phyloP scores from a whole-genome alignment of 1,140 invertebrate species.

The Calephelis nemesis region DNA sequence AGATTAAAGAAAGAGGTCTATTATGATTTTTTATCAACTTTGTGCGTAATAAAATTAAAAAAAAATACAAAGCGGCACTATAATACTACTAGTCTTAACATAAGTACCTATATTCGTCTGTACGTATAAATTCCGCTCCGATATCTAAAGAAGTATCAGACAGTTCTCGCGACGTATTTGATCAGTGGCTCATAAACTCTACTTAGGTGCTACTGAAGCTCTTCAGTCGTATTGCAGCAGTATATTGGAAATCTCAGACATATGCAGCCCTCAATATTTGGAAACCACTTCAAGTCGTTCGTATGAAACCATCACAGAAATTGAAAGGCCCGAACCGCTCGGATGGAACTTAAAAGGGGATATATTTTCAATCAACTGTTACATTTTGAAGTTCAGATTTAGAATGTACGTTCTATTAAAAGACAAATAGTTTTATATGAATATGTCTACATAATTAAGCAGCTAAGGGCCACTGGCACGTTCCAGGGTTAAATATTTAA shows the following conservation, averaged over 20 bases:
- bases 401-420: neutral
- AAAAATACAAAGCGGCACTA: too few relatives aligned
- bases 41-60: too few relatives aligned
- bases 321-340: slow-evolving; percentile 5
- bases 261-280: slow-evolving; percentile 34
- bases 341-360: slow-evolving; percentile 11
- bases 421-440: too few relatives aligned
- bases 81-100: neutral
- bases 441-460: too few relatives aligned
- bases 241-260: slow-evolving; percentile 33
- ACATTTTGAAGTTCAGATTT: neutral
- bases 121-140: neutral
- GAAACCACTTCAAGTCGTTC: slow-evolving; percentile 29
- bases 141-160: neutral
- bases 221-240: slow-evolving; percentile 34
- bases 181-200: slow-evolving; percentile 31
- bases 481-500: too few relatives aligned
- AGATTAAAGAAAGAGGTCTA: too few relatives aligned
- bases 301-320: slow-evolving; percentile 9
- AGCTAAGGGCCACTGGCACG: too few relatives aligned
- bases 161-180: slow-evolving; percentile 23
- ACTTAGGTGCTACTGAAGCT: slow-evolving; percentile 28
- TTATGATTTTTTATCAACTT: too few relatives aligned
- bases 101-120: neutral
- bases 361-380: slow-evolving; percentile 5